A percentile compares a stretch with the other conserved stretches of the same genome.
Evolutionary conservation across 1,140 invertebrate species (phyloP).

Genomic region (Bombus haemorrhoidalis): DNA sequence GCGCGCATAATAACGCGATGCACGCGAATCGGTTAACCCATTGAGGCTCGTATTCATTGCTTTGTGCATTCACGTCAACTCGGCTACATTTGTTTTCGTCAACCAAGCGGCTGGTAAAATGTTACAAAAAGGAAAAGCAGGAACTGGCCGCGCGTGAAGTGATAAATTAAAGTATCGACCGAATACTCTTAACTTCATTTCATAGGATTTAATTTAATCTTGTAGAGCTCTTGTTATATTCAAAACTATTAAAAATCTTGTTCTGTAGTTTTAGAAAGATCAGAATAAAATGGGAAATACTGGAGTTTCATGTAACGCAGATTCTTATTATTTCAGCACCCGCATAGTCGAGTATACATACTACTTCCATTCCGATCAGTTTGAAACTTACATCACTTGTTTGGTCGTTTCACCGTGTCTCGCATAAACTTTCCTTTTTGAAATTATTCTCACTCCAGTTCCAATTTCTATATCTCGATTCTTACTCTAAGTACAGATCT

Average conservation of each 20-base stretch:
- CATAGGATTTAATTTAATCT: no score
- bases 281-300: no score
- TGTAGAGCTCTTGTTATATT: no score
- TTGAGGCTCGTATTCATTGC: neutral
- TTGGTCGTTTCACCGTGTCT: neutral
- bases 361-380: neutral
- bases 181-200: no score
- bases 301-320: neutral
- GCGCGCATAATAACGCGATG: constrained; percentile 7
- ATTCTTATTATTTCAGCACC: neutral
- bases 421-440: neutral
- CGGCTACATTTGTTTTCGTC: neutral
- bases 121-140: neutral
- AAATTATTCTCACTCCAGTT: neutral
- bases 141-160: no score
- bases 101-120: neutral
- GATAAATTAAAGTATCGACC: neutral
- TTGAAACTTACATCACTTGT: neutral
- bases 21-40: constrained; percentile 22
- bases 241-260: no score
- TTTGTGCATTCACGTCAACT: neutral
- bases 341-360: neutral
- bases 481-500: no score
- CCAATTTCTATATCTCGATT: neutral
- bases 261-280: no score